Evolutionary conservation across 92 coral and sea anemone genomes (phyloP), one percentile per base, ranked within the genome.

Genomic region (Micromussa lordhowensis): DNA sequence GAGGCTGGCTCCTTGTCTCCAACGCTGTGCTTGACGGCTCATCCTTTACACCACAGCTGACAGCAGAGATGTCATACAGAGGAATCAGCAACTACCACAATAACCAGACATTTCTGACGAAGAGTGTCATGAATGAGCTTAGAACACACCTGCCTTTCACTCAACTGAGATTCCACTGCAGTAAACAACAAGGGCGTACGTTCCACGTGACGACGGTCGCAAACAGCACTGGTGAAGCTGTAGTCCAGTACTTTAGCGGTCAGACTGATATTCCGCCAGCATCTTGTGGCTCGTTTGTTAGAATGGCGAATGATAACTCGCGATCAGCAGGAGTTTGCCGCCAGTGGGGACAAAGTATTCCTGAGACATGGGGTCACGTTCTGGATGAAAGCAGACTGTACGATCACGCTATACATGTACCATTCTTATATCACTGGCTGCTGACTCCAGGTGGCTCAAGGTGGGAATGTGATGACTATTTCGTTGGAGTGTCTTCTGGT

Each of bases 391-490:
- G 73, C 36, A 68, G 85, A n/a, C 32, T 91, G 38, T 77, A 75
- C 32, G 55, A 88, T 69, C 91, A 91, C 44, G 35, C 81, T 22
- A 74, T 79, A 7, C 88, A 53, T 76, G 36, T 77, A 31, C 22
- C n/a, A 2, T 0, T 0, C 11, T 19, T 7, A 38, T 68, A 26
- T 28, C 91, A 91, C 71, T 91, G 88, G 85, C 1, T 82, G 11
- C 21, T 88, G 30, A 11, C 9, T 0, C 0, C 81, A 14, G 35
- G 77, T 18, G 6, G n/a, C n/a, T 58, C 64, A 3, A 85, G 94
- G 14, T 77, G 69, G 85, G 84, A 87, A 34, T 91, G 94, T 28
- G 94, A 91, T 70, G 94, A 83, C 48, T 30, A 3, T 17, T 0
- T 5, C 57, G 22, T 16, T 40, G 6, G 30, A 10, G 0, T 78